Conservation (phyloP, 2,797 vertebrate species). For the Protosalanx chinensis region DNA sequence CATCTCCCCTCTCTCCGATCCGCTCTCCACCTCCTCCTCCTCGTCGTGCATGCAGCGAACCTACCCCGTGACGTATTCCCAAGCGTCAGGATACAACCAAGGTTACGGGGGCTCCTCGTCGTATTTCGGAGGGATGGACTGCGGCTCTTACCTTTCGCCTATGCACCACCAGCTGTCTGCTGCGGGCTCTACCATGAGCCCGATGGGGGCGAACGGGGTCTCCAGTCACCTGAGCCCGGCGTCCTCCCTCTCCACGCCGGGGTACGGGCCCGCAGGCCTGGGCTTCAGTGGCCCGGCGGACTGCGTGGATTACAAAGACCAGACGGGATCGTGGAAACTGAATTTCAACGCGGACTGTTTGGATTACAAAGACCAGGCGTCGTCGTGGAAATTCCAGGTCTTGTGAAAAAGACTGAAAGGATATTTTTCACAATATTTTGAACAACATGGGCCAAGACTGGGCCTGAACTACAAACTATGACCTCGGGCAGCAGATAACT, state of each 20-base stretch:
- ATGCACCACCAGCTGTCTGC: conserved; percentile 93
- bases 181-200: conserved; percentile 86
- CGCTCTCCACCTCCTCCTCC: conserved; percentile 84
- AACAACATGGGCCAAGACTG: conserved; percentile 18
- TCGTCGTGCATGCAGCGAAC: conserved; percentile 96
- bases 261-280: conserved; percentile 87
- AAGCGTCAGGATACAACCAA: conserved; percentile 93
- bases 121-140: conserved; percentile 96
- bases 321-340: conserved; percentile 93
- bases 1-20: conserved; percentile 91
- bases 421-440: conserved; percentile 14
- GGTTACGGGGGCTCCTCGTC: conserved; percentile 89
- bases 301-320: conserved; percentile 98
- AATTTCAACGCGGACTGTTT: conserved; percentile 98
- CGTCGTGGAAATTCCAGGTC: conserved; percentile 97
- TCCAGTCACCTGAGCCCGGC: conserved; percentile 89
- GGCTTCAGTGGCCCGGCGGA: conserved; percentile 89
- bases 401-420: conserved; percentile 77
- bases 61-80: conserved; percentile 92
- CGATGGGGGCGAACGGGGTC: conserved; percentile 86
- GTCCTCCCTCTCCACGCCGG: conserved; percentile 86
- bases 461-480: conserved; percentile 1
- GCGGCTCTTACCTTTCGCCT: conserved; percentile 92
- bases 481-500: conserved; percentile 16
- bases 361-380: conserved; percentile 98